Percentiles rank a stretch among this genome's conserved stretches.
Evolutionary conservation across 2,113 vertebrate species (phyloP).

Genomic region (Setophaga coronata): DNA sequence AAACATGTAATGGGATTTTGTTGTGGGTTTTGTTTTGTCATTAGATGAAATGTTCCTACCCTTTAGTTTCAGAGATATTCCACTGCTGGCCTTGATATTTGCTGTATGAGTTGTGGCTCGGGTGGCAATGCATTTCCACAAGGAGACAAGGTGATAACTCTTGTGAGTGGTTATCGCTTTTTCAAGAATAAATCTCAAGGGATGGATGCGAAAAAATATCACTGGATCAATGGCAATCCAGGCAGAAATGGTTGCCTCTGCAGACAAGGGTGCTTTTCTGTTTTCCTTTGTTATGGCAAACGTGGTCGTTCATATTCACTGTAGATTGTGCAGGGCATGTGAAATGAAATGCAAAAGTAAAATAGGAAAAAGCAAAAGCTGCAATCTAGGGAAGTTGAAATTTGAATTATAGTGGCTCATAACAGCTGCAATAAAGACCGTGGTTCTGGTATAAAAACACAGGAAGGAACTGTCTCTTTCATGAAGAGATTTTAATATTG

Average conservation of each 20-base stretch:
- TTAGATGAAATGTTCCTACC: neutral
- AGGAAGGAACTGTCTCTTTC: slow-evolving; percentile 21
- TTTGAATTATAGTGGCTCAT: slow-evolving; percentile 29
- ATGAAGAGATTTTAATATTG: slow-evolving; percentile 13
- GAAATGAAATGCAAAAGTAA: slow-evolving; percentile 22
- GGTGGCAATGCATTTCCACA: slow-evolving; percentile 33
- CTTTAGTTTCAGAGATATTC: neutral
- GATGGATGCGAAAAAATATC: neutral
- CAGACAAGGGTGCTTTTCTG: neutral
- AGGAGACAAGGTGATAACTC: slow-evolving; percentile 28
- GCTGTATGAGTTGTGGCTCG: neutral
- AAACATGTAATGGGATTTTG: neutral
- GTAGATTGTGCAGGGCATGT: neutral
- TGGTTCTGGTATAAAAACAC: slow-evolving; percentile 24
- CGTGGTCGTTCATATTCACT: neutral
- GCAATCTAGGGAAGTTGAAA: neutral
- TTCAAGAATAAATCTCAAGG: slow-evolving; percentile 26
- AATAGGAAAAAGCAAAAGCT: neutral
- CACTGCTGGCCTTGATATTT: neutral
- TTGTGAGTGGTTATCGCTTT: neutral
- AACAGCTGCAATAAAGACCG: slow-evolving; percentile 33
- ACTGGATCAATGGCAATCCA: slow-evolving; percentile 2
- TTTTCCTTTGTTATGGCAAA: slow-evolving; percentile 20
- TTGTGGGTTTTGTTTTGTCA: slow-evolving; percentile 2
- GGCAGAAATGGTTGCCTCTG: neutral